Percentiles rank a stretch among this genome's conserved stretches.
Evolutionary conservation across 2,113 vertebrate species (phyloP).

Genomic region (Chunga burmeisteri): DNA sequence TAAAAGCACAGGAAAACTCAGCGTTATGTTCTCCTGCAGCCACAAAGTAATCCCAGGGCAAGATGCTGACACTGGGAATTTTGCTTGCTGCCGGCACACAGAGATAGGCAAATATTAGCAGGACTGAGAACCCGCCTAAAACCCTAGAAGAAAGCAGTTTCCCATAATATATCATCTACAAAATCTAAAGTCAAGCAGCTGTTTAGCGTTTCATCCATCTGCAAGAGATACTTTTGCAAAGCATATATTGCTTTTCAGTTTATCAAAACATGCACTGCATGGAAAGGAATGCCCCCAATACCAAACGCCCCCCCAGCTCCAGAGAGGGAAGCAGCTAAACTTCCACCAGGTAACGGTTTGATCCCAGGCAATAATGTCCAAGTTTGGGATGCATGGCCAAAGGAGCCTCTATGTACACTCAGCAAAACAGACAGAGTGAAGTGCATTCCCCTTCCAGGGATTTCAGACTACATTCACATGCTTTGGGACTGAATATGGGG

Average conservation of each 20-base stretch:
- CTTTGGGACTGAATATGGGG: fast-evolving
- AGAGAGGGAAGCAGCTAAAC: neutral
- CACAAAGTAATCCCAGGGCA: neutral
- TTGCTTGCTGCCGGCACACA: fast-evolving
- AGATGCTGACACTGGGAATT: neutral
- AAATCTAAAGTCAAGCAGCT: neutral
- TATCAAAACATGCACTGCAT: fast-evolving
- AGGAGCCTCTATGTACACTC: neutral
- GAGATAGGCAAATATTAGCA: neutral
- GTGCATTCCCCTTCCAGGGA: neutral
- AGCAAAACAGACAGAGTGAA: neutral
- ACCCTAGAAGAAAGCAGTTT: neutral
- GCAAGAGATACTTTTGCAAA: neutral
- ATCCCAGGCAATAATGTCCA: neutral
- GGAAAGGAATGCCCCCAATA: neutral
- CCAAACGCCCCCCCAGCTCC: fast-evolving
- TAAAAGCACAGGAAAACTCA: neutral
- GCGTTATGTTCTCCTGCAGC: neutral
- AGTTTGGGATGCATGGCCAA: neutral
- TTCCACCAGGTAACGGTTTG: neutral
- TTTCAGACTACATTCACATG: neutral
- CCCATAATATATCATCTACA: neutral
- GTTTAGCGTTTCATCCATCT: neutral
- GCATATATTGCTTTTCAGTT: neutral
- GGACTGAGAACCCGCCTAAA: neutral